Base-by-base conservation (phyloP, 2,797 vertebrate genomes). In the Aeoliscus strigatus region DNA sequence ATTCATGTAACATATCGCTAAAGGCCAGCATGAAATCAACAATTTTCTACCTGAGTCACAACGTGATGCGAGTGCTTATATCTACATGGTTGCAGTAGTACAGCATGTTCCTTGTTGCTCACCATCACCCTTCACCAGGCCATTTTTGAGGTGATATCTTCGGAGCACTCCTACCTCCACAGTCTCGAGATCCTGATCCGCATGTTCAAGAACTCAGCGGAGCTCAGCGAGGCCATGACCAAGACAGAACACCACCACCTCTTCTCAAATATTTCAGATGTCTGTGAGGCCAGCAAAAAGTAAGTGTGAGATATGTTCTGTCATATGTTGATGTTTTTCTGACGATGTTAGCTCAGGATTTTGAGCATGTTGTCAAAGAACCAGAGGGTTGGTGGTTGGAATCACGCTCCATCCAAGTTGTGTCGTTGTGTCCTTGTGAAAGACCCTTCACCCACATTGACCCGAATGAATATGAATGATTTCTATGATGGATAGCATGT, bases 101-200 rank as follows among this genome's bases (percentile, higher is more conserved):
- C n/a, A n/a, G n/a, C n/a, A n/a, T n/a, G n/a, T n/a, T n/a, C n/a
- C n/a, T n/a, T n/a, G n/a, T n/a, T n/a, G n/a, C n/a, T n/a, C n/a
- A n/a, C n/a, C n/a, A n/a, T n/a, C n/a, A n/a, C n/a, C n/a, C n/a
- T n/a, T n/a, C 31, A 5, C 18, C 54, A 99, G 96, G 90, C 96
- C 1, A 95, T 99, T 70, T 97, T 99, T 74, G 96, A 99, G 82
- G 87, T 99, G 64, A 97, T 99, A 63, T 98, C 96, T 8, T 99
- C 96, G 0, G 96, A 99, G 65, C 94, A 95, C 77, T 98, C 96
- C 0, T 99, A 99, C 14, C 83, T 97, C 38, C 92, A 94, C 82
- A 99, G 96, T 74, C 83, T 99, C 71, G 92, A 96, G 75, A 92
- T 98, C 77, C 84, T 99, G 28, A 93, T 95, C 70, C 88, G 91